These are phyloP conservation scores for Oscheius sp. DNA, from an alignment of 2,888 invertebrate species.

Conservation along the genomic window DNA sequence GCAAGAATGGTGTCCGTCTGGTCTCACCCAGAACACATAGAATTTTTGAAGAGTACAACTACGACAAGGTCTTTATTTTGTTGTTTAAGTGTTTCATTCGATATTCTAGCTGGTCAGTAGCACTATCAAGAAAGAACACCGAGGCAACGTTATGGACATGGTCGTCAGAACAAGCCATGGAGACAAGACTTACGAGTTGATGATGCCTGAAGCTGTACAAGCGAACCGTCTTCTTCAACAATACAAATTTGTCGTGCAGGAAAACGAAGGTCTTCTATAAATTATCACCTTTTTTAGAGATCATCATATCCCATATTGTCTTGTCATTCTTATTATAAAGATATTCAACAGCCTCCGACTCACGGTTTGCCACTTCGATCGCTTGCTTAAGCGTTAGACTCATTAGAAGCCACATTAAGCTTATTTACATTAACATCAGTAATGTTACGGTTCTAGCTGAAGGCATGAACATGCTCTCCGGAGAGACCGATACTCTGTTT, in stretches of 20 bases:
- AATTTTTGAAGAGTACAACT: slow-evolving; percentile 45
- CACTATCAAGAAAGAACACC: slow-evolving; percentile 1
- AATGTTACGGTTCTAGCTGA: too few relatives aligned
- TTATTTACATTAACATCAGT: too few relatives aligned
- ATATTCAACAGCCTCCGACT: too few relatives aligned
- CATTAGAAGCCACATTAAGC: too few relatives aligned
- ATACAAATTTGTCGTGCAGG: slow-evolving; percentile 31
- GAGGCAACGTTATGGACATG: slow-evolving; percentile 12
- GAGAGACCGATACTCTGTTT: too few relatives aligned
- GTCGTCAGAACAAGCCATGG: neutral
- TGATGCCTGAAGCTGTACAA: slow-evolving; percentile 4
- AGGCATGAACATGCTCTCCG: too few relatives aligned
- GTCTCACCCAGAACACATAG: slow-evolving; percentile 45
- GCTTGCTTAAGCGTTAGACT: too few relatives aligned
- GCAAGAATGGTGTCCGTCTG: slow-evolving; percentile 43
- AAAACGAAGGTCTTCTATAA: slow-evolving; percentile 24
- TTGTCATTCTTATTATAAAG: too few relatives aligned
- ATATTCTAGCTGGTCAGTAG: slow-evolving; percentile 9
- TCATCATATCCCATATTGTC: neutral
- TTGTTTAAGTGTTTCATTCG: neutral
- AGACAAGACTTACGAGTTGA: slow-evolving; percentile 15
- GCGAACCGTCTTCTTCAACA: slow-evolving; percentile 24
- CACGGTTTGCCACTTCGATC: too few relatives aligned
- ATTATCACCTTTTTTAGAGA: neutral
- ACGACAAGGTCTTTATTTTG: slow-evolving; percentile 21